phyloP scores from a whole-genome alignment of 2,888 invertebrate genomes.

The Gibbula magus region DNA sequence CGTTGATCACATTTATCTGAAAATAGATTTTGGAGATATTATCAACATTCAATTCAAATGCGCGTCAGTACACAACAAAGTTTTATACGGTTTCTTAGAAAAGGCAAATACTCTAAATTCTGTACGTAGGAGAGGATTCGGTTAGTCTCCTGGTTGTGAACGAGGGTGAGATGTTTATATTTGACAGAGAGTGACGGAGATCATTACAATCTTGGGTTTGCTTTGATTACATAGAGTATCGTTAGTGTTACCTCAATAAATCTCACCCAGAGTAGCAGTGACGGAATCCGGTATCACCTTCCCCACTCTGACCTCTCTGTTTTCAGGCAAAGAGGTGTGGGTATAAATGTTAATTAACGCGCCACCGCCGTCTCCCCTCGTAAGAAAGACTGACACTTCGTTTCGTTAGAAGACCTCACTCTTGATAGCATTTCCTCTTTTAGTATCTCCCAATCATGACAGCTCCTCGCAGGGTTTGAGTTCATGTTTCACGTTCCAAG shows the following conservation, averaged over 20 bases:
- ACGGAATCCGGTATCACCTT: slow-evolving; percentile 2
- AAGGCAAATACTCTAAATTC: too few relatives aligned
- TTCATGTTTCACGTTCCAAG: neutral
- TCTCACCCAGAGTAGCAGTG: slow-evolving; percentile 1
- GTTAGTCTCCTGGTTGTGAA: too few relatives aligned
- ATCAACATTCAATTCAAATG: too few relatives aligned
- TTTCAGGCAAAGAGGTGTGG: neutral
- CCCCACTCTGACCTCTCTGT: slow-evolving; percentile 13
- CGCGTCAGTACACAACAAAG: too few relatives aligned
- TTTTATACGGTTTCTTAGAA: too few relatives aligned
- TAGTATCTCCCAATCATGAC: slow-evolving; percentile 17
- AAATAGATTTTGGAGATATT: too few relatives aligned
- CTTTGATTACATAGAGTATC: neutral
- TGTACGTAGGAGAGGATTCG: too few relatives aligned
- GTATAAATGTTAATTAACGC: slow-evolving; percentile 15
- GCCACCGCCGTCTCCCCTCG: neutral
- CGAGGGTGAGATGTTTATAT: too few relatives aligned
- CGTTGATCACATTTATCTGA: too few relatives aligned
- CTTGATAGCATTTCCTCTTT: neutral
- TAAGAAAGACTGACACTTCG: slow-evolving; percentile 6
- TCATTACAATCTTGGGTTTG: too few relatives aligned
- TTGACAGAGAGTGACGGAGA: too few relatives aligned
- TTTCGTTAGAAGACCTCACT: neutral
- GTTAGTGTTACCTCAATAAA: slow-evolving; percentile 17
- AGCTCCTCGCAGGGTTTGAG: neutral